These are phyloP conservation scores for Ameiurus melas DNA, from an alignment of 2,113 vertebrate genomes.

Conservation along the genomic window DNA sequence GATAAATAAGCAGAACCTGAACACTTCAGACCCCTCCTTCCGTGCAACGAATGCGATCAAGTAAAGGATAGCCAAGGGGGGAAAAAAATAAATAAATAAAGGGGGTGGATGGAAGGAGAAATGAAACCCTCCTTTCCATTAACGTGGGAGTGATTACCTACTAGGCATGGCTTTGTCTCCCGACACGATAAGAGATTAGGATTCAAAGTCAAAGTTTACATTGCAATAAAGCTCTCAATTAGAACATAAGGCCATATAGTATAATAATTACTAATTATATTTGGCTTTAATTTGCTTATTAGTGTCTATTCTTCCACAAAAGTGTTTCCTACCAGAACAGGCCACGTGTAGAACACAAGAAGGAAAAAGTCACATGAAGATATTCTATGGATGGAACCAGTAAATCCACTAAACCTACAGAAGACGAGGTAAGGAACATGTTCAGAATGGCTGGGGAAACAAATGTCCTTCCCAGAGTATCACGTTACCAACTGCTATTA, in stretches of 20 bases:
- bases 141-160: background rate
- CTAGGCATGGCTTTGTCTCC: background rate
- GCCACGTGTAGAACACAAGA: slow-evolving; percentile 16
- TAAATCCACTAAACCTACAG: background rate
- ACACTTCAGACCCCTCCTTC: background rate
- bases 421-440: background rate
- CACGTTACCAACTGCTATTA: background rate
- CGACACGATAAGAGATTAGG: no score
- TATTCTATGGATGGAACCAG: slow-evolving; percentile 20
- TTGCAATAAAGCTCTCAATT: background rate
- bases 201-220: background rate
- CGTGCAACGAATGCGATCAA: background rate
- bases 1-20: background rate
- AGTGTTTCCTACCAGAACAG: background rate
- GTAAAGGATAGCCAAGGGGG: background rate
- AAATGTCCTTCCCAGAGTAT: background rate
- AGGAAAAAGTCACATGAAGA: slow-evolving; percentile 20
- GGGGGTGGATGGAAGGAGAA: background rate
- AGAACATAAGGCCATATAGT: background rate
- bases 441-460: background rate
- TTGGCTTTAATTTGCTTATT: background rate
- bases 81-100: no score
- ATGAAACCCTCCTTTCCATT: background rate
- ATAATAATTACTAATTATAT: background rate
- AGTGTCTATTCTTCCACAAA: background rate